A percentile compares a stretch with the other conserved stretches of the same genome.
Evolutionary conservation across 2,888 invertebrate genomes (phyloP).

Genomic region (Napeogenes sylphis): DNA sequence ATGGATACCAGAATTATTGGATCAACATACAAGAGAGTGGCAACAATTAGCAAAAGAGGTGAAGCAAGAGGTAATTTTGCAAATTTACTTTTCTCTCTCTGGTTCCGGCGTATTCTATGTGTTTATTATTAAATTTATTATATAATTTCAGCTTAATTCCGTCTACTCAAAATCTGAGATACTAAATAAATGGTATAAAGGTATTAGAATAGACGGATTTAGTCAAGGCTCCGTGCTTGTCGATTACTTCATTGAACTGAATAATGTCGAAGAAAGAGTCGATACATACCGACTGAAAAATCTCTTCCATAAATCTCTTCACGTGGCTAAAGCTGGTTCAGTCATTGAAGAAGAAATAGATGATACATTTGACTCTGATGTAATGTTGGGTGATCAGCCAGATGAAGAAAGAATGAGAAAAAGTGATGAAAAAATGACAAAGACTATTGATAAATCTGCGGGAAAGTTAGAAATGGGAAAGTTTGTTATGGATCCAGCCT

Average conservation of each 20-base stretch:
- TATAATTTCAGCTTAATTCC: constrained; percentile 82
- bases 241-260: constrained; percentile 91
- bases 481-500: constrained; percentile 89
- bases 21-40: constrained; percentile 92
- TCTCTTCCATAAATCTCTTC: constrained; percentile 80
- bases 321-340: constrained; percentile 71
- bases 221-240: constrained; percentile 92
- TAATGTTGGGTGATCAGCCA: constrained; percentile 70
- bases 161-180: constrained; percentile 86
- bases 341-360: constrained; percentile 47
- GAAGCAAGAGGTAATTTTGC: constrained; percentile 82
- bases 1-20: constrained; percentile 91
- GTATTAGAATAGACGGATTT: constrained; percentile 91
- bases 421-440: constrained; percentile 72
- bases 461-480: constrained; percentile 86
- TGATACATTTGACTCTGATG: constrained; percentile 61
- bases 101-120: neutral
- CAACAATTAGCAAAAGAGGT: constrained; percentile 88
- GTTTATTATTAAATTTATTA: neutral
- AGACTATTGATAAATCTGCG: constrained; percentile 72
- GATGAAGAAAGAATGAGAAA: constrained; percentile 69
- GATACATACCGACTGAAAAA: constrained; percentile 85
- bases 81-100: neutral
- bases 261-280: constrained; percentile 83
- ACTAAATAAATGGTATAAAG: constrained; percentile 89